Conservation (phyloP, 2,888 invertebrate genomes). For the Tolmerus cingulatus region DNA sequence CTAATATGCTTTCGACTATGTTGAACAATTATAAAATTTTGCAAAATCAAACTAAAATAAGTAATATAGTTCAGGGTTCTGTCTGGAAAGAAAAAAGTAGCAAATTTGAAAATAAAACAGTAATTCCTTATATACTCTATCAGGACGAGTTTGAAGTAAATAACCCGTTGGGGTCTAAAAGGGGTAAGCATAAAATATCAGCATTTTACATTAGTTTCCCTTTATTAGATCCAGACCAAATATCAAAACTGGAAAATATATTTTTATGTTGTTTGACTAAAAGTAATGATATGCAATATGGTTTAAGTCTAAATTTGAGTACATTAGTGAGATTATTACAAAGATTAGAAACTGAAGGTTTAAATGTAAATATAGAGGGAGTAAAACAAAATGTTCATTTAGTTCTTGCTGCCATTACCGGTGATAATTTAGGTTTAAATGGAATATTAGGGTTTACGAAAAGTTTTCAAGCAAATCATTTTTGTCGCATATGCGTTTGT, state of each 20-base stretch:
- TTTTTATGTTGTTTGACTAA: conserved; percentile 31
- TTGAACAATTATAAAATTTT: background rate
- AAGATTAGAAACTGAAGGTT: conserved; percentile 39
- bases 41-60: background rate
- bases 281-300: background rate
- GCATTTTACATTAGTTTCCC: conserved; percentile 40
- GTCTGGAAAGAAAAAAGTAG: conserved; percentile 29
- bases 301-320: conserved; percentile 4
- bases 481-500: conserved; percentile 42
- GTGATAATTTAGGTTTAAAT: too few relatives aligned
- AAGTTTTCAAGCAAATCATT: background rate
- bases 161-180: conserved; percentile 41
- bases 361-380: background rate
- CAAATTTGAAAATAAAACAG: conserved; percentile 6
- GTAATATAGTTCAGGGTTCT: conserved; percentile 36
- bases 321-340: conserved; percentile 5
- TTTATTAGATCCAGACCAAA: conserved; percentile 8
- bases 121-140: conserved; percentile 40
- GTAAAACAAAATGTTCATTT: conserved; percentile 43
- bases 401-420: conserved; percentile 17
- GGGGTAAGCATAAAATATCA: conserved; percentile 38
- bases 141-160: conserved; percentile 43
- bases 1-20: conserved; percentile 30
- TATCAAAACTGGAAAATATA: conserved; percentile 43
- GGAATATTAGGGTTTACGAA: too few relatives aligned